Evolutionary conservation across 2,797 vertebrate species (phyloP), one percentile per base, ranked within the genome.

Genomic region (Heliangelus exortis): DNA sequence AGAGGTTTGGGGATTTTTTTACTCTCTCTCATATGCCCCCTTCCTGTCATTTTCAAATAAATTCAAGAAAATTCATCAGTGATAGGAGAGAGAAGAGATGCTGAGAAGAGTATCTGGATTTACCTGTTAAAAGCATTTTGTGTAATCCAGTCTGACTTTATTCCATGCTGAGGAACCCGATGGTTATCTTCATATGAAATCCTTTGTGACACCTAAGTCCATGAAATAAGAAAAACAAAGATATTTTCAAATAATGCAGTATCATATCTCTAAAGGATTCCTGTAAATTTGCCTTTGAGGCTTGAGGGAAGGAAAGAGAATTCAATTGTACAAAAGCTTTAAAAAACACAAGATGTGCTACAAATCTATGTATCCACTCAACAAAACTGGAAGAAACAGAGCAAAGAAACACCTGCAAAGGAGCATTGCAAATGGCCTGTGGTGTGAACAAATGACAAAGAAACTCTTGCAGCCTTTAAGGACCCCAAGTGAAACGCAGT

Each of bases 191-290:
- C 78, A 48, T 47, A 71, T 58, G 54, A 69, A 94, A 79, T 71
- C 92, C 73, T 88, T 95, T 91, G 81, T 95, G 94, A 96, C 94
- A 84, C 58, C 84, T 93, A 91, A 94, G 95, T 80, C 94, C 90
- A 55, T 12, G 76, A 87, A 97, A 96, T 96, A 96, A 97, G 89
- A 95, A 89, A 58, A 88, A 36, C 47, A 96, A 96, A 95, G 94
- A 93, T 14, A 41, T 97, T 96, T 97, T 95, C 94, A 96, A 95
- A 92, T 97, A 96, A 97, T 91, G 90, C 87, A 93, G 57, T 87
- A 80, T 96, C 92, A 74, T 93, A 90, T 93, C 88, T 96, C 75
- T 61, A 88, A 93, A 96, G 95, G 81, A 96, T 96, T 95, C 86
- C 83, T 75, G 79, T 93, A 97, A 97, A 96, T 97, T 97, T 97